A percentile compares a stretch with the other conserved stretches of the same genome.
Conservation (phyloP, 2,113 vertebrate genomes). For the Sylvietta virens region DNA sequence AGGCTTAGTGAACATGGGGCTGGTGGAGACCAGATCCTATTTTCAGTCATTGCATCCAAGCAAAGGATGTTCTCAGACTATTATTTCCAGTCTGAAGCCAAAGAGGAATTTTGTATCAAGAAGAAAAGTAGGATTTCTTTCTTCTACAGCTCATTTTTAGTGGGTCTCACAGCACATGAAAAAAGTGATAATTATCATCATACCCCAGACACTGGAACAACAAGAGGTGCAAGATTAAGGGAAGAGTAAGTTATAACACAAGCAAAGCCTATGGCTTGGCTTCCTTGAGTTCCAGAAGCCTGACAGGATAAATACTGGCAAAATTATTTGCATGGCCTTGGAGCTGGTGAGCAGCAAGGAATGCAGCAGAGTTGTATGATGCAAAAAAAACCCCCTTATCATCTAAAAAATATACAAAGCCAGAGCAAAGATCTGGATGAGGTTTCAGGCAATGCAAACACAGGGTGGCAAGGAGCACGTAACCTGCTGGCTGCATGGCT, state of each 20-base stretch:
- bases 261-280: neutral
- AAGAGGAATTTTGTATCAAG: neutral
- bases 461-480: rapidly evolving
- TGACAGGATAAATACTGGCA: neutral
- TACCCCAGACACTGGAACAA: neutral
- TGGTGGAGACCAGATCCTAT: neutral
- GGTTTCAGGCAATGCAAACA: neutral
- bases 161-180: neutral
- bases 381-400: neutral
- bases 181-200: neutral
- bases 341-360: neutral
- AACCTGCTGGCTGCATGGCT: neutral
- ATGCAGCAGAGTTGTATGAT: neutral
- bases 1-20: neutral
- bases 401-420: neutral
- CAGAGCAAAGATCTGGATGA: neutral
- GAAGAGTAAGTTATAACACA: neutral
- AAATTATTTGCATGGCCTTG: neutral
- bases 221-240: neutral
- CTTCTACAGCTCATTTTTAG: neutral
- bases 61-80: neutral
- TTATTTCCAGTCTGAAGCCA: neutral
- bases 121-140: neutral
- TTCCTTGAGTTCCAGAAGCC: neutral
- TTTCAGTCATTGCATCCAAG: neutral